Evolutionary conservation across 2,797 vertebrate genomes (phyloP), one percentile per base, ranked within the genome.

Genomic region (Aplochiton taeniatus): DNA sequence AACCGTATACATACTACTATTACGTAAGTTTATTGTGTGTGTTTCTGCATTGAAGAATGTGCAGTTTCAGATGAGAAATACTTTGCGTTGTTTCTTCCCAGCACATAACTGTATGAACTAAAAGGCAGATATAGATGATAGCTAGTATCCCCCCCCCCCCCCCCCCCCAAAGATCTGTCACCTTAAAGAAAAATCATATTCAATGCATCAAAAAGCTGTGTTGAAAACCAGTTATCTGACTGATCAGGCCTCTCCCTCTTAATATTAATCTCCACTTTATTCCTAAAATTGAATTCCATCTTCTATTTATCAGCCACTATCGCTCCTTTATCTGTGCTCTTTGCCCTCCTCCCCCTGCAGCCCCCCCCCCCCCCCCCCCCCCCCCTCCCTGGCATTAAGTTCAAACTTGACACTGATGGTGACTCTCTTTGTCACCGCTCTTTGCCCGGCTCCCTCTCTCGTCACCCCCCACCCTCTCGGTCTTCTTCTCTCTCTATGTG

Each of bases 391-490:
- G 89, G 89, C 90, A 92, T 93, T 92, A 93, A 92, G 92, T 92
- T 93, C 90, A 93, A 90, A 90, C 88, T 91, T 92, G 92, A 93
- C 92, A 93, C 89, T 93, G 92, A 93, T 88, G 90, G 91, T 93
- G 90, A 93, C 90, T 92, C 88, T 82, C 84, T 91, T 88, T 93
- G 91, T 92, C 91, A 93, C 89, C 85, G 83, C 89, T 91, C 85
- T 77, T 81, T 90, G 83, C 83, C 87, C 84, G 86, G 52, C 65
- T 52, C 56, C 43, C 56, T 58, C 41, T 58, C 56, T 20, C 13
- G 19, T 45, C 56, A n/a, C 43, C 44, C 63, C 54, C 49, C 60
- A 60, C 61, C 49, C 70, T 61, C 62, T 64, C 76, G 60, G 68
- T 72, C 64, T 68, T 70, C 60, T 58, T 61, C 65, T 69, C 65